Conservation (phyloP, 2,888 invertebrate species). For the Acrocyrtus sp. region DNA sequence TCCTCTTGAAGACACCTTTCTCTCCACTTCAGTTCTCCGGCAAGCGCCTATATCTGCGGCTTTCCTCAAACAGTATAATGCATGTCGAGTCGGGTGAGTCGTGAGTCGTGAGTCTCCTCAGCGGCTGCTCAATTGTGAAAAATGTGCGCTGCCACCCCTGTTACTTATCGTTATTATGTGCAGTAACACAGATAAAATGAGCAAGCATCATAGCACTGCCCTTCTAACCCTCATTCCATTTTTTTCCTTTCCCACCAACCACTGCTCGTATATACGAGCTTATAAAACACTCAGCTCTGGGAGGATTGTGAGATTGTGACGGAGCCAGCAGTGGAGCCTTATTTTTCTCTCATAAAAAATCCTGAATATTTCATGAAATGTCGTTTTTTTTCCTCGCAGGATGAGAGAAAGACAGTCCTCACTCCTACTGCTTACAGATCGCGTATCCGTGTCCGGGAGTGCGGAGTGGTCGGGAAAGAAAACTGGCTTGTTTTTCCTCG, state of each 20-base stretch:
- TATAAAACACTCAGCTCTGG: not conserved
- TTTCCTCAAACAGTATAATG: no score
- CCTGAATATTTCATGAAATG: not conserved
- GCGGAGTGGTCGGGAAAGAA: no score
- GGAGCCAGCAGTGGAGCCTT: no score
- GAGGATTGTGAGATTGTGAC: not conserved
- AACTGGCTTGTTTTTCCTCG: conserved; percentile 3
- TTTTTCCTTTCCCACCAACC: not conserved
- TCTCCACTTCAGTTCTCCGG: no score
- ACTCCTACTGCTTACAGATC: no score
- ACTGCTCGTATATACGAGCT: no score
- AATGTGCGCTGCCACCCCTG: not conserved
- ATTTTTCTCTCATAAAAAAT: not conserved
- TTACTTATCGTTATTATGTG: not conserved
- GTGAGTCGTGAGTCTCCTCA: not conserved
- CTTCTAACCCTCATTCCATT: not conserved
- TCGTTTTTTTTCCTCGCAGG: not conserved
- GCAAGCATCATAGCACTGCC: not conserved
- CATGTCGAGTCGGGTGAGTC: no score
- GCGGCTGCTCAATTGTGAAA: not conserved
- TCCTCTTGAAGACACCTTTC: no score
- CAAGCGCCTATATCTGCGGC: no score
- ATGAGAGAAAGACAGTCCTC: not conserved
- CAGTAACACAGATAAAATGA: not conserved
- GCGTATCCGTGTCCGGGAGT: no score